A percentile compares a stretch with the other conserved stretches of the same genome.
phyloP scores from a whole-genome alignment of 2,113 vertebrate genomes.

The Azemiops feae region DNA sequence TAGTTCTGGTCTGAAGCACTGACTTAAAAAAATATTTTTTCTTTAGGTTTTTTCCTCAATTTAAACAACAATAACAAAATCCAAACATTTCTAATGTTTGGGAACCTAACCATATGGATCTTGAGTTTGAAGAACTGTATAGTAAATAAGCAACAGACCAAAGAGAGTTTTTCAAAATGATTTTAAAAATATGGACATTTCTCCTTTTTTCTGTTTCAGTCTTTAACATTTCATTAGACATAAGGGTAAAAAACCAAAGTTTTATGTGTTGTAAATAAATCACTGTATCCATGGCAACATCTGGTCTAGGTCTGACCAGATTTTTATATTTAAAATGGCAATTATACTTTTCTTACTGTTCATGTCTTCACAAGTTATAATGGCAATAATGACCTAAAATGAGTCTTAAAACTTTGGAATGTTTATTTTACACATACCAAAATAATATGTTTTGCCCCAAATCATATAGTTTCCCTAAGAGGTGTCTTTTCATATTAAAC shows the following conservation, averaged over 20 bases:
- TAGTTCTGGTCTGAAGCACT: neutral
- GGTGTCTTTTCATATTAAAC: neutral
- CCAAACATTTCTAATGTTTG: neutral
- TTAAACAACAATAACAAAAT: neutral
- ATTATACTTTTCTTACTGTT: conserved; percentile 27
- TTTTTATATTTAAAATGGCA: conserved; percentile 12
- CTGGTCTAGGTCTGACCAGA: neutral
- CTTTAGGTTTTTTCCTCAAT: neutral
- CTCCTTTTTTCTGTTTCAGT: neutral
- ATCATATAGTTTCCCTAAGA: neutral
- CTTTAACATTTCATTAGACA: neutral
- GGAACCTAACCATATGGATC: neutral
- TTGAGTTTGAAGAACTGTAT: neutral
- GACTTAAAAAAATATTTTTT: neutral
- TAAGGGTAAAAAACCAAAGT: conserved; percentile 10
- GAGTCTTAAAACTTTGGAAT: neutral
- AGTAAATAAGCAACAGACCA: neutral
- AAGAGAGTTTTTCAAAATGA: neutral
- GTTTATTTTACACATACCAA: neutral
- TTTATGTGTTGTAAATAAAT: neutral
- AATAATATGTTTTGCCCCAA: neutral
- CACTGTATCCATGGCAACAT: neutral
- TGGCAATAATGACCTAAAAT: neutral
- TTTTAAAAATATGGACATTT: neutral
- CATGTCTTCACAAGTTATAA: conserved; percentile 18